A percentile compares a stretch with the other conserved stretches of the same genome.
Conservation (phyloP, 2,797 vertebrate genomes). For the Epinephelus awoara region DNA sequence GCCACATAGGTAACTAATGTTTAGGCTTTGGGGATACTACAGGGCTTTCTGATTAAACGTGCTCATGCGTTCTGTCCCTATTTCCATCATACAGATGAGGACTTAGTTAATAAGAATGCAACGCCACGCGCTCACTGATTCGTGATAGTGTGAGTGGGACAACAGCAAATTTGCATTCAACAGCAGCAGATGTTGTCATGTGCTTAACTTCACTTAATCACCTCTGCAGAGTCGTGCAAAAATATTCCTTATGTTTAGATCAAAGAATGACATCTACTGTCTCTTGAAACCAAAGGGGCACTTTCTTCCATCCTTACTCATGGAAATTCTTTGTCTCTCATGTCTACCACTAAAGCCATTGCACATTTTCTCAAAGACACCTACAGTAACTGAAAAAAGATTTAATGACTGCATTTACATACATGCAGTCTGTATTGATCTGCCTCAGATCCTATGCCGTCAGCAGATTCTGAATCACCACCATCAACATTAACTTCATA, state of each 20-base stretch:
- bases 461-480: slow-evolving; percentile 78
- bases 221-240: slow-evolving; percentile 42
- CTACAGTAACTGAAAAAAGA: slow-evolving; percentile 55
- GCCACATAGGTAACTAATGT: slow-evolving; percentile 69
- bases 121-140: slow-evolving; percentile 36
- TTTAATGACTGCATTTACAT: slow-evolving; percentile 81
- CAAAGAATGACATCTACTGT: slow-evolving; percentile 41
- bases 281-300: slow-evolving; percentile 8
- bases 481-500: slow-evolving; percentile 79
- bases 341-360: slow-evolving; percentile 31
- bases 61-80: slow-evolving; percentile 51
- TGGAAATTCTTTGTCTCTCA: slow-evolving; percentile 24
- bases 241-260: slow-evolving; percentile 26
- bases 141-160: slow-evolving; percentile 37
- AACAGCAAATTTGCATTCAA: slow-evolving; percentile 61
- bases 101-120: slow-evolving; percentile 58
- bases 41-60: slow-evolving; percentile 69
- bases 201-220: slow-evolving; percentile 62
- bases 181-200: slow-evolving; percentile 45
- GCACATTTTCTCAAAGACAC: slow-evolving; percentile 54
- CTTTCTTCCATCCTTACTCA: not conserved
- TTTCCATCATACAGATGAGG: slow-evolving; percentile 67
- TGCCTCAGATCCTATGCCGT: slow-evolving; percentile 52
- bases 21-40: slow-evolving; percentile 68
- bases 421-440: slow-evolving; percentile 77